Evolutionary conservation across 2,797 vertebrate species (phyloP), one percentile per base, ranked within the genome.

Genomic region (Lepidocolaptes lacrymiger): DNA sequence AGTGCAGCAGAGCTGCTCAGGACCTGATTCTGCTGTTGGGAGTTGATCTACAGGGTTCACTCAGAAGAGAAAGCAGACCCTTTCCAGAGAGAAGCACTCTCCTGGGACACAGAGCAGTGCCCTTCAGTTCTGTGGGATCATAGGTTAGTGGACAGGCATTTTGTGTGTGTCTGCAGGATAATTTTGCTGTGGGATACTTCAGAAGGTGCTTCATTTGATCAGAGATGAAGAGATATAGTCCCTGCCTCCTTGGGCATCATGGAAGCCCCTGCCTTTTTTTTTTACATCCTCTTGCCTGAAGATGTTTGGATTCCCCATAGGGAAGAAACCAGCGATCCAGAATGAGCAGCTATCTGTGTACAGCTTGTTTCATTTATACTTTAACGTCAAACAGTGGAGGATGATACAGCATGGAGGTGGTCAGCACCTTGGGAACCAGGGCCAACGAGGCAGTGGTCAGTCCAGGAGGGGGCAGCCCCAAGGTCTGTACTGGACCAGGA

Each of bases 401-500:
- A 20, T 72, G n/a, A 85, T 92, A 63, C 2, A 3, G 4, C 34
- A 62, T 14, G 21, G 30, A 69, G 44, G 14, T 2, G 0, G 3
- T 63, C 7, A 21, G 8, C 37, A 39, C n/a, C 36, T 56, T 55
- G 44, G 19, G 28, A 81, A 5, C 0, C 0, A 1, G 13, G 32
- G 14, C 8, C 3, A 2, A 49, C 0, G 0, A 77, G n/a, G 23
- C 46, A 51, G 17, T 48, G 39, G 9, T 83, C 24, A 32, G 54
- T 36, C 30, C 3, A 2, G 52, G 9, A 68, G 9, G 5, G 21
- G 10, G 80, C 15, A 7, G 19, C 24, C 37, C 19, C 28, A 63
- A 32, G 32, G 14, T 68, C 34, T 88, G 43, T 26, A 27, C 2
- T 66, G 48, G 32, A 52, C 15, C 18, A 52, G 10, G 17, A 55